Evolutionary conservation across 1,140 invertebrate genomes (phyloP), one percentile per base, ranked within the genome.

Genomic region (Drosophila pachea): DNA sequence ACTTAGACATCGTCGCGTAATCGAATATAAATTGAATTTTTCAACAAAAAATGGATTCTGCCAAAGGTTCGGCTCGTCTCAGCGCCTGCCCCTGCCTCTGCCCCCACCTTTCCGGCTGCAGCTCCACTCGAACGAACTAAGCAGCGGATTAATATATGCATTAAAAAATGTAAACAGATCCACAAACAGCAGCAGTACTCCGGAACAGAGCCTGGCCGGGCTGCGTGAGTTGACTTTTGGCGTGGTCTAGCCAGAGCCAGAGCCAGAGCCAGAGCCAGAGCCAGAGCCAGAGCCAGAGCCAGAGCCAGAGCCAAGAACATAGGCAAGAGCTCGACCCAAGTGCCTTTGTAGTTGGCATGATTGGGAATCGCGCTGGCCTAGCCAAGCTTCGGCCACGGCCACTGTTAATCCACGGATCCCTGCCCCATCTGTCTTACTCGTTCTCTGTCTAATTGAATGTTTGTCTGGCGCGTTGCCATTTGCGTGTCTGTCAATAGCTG

Each of bases 21-120:
- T 84, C 79, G 79, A 84, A 84, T 84, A 84, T 83, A 83, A 83
- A 83, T 83, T 84, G 78, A 83, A 84, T 83, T 83, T 83, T 73
- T 68, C 67, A 73, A 76, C 79, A 84, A 83, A 65, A 84, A 83
- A 83, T 82, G 78, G 78, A 82, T 78, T 83, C 84, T 73, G 31
- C 72, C 76, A 65, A 75, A 83, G 75, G 62, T 65, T 68, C 72
- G 64, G 8, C 4, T 22, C 22, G 22, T 22, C 31, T 42, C 11
- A 16, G 36, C n/a, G 9, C 9, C 38, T 67, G 8, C 11, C 14
- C 35, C 6, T 67, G 8, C 4, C 31, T 36, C 11, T 31, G 36
- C n/a, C 38, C 9, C 38, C 9, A 22, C 32, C 9, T 42, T 29
- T 7, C 29, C 16, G 36, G 47, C 68, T 59, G 54, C 54, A 60